Evolutionary conservation across 2,797 vertebrate species (phyloP), one percentile per base, ranked within the genome.

Genomic region (Chelmon rostratus): DNA sequence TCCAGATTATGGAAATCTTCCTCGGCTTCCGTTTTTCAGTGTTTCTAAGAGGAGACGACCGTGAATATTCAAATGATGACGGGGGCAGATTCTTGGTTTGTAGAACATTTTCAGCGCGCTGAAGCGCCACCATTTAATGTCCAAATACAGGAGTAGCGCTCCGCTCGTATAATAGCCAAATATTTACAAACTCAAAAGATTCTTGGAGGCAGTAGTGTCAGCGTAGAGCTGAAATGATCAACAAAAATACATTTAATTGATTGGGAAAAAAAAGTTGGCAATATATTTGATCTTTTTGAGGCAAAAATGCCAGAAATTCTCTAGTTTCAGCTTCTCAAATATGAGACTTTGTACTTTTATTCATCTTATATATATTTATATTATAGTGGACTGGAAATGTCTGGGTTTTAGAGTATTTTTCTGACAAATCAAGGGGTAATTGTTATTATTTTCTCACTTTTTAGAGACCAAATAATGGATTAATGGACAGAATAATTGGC

Each of bases 1-100:
- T 66, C 44, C 49, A 16, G 47, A 78, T 66, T 67, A 70, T 78
- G 54, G 18, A 73, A 46, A 57, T 71, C 25, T 44, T 75, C 11
- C 40, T 33, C 33, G 40, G 16, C 31, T 75, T 40, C 13, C 16
- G 42, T 65, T 54, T 19, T 23, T 47, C 44, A 57, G 61, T 79
- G 18, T 56, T 56, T 67, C 21, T 37, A 28, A 68, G 52, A 47
- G 37, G 67, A 76, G 3, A 69, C 2, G 6, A 35, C 11, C 1
- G 9, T 38, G 21, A 69, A 25, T 44, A 57, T 62, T 33, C 64
- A 66, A 35, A 71, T 10, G 2, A 50, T 58, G 15, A 23, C 16
- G 33, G 63, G 64, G 63, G 52, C 28, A 25, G 44, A 63, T 73
- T 47, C 4, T 63, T 57, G 52, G 11, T n/a, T 47, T 54, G 9